phyloP scores from a whole-genome alignment of 2,113 vertebrate genomes.

The Quiscalus mexicanus region DNA sequence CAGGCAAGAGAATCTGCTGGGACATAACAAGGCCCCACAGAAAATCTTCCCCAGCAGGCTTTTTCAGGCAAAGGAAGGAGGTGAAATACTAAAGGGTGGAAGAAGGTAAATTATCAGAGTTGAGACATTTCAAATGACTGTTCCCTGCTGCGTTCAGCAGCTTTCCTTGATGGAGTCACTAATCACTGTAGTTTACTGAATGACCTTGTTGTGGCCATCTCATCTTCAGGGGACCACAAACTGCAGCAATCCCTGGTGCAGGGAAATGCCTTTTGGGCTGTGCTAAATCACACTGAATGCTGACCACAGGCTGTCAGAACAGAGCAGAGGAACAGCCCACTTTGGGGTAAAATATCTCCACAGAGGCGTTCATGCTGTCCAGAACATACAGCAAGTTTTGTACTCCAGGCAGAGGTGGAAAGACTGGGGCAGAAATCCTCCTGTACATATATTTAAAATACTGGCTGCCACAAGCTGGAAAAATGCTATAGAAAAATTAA shows the following conservation, averaged over 20 bases:
- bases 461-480: constrained; percentile 24
- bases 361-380: neutral
- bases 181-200: constrained; percentile 51
- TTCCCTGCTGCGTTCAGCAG: constrained; percentile 59
- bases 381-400: neutral
- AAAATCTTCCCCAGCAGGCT: neutral
- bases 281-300: neutral
- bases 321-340: neutral
- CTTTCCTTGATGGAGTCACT: constrained; percentile 57
- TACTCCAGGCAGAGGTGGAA: neutral
- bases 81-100: neutral
- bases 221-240: constrained; percentile 15
- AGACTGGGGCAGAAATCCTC: neutral
- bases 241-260: neutral
- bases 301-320: neutral
- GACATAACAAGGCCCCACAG: neutral
- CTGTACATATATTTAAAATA: neutral
- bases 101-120: constrained; percentile 52
- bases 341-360: neutral
- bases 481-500: constrained; percentile 72
- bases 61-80: neutral
- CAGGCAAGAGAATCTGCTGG: neutral
- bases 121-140: constrained; percentile 55
- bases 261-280: neutral
- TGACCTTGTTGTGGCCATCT: constrained; percentile 54